Conservation (phyloP, 2,797 vertebrate species). For the Anabacerthia variegaticeps region DNA sequence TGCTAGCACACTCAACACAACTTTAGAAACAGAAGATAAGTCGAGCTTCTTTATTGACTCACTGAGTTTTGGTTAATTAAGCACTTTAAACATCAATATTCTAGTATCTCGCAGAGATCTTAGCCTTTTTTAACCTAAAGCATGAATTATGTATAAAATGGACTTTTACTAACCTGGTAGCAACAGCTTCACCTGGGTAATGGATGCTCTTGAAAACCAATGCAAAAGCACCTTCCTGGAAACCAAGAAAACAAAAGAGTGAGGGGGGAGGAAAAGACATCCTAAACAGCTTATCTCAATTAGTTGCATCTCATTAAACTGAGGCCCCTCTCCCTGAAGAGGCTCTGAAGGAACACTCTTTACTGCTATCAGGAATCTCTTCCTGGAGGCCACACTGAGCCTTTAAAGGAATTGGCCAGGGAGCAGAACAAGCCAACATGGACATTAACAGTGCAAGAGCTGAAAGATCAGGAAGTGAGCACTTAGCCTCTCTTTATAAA, state of each 20-base stretch:
- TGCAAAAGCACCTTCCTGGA: constrained; percentile 93
- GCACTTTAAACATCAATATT: background rate
- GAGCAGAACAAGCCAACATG: background rate
- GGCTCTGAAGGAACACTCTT: background rate
- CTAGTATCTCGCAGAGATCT: background rate
- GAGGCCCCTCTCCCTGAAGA: constrained; percentile 1
- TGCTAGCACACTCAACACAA: background rate
- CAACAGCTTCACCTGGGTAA: constrained; percentile 91
- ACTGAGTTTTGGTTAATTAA: background rate
- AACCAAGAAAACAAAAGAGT: background rate
- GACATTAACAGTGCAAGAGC: background rate
- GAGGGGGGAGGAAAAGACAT: background rate
- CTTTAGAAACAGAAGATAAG: background rate
- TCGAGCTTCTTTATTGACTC: background rate
- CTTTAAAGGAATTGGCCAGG: constrained; percentile 5
- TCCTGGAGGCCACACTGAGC: constrained; percentile 34
- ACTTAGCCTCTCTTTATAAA: background rate
- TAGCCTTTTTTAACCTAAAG: background rate
- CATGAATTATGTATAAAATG: background rate
- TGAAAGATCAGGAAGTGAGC: background rate
- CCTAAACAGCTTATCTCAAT: background rate
- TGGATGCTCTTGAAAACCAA: constrained; percentile 95
- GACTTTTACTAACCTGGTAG: constrained; percentile 85
- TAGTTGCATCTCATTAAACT: background rate
- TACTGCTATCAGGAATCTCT: constrained; percentile 31